A percentile compares a stretch with the other conserved stretches of the same genome.
Evolutionary conservation across 2,113 vertebrate genomes (phyloP).

Genomic region (Chaetorhynchus papuensis): DNA sequence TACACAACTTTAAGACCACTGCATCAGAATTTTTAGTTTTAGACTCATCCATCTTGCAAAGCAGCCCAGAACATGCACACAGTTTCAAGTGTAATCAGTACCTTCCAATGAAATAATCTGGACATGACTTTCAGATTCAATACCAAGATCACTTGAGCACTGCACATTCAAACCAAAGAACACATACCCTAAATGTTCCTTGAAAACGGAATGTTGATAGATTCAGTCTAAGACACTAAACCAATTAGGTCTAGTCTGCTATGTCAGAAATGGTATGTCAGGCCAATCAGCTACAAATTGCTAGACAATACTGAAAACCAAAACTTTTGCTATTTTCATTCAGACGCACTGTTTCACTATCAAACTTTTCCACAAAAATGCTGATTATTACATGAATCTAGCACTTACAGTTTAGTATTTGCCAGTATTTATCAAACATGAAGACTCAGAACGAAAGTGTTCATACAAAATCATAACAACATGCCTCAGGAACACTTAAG

Average conservation of each 20-base stretch:
- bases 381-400: neutral
- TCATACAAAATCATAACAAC: constrained; percentile 56
- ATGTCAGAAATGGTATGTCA: neutral
- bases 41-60: constrained; percentile 9
- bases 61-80: constrained; percentile 5
- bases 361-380: constrained; percentile 6
- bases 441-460: neutral
- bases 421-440: neutral
- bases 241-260: constrained; percentile 27
- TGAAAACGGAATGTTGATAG: constrained; percentile 57
- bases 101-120: constrained; percentile 68
- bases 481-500: constrained; percentile 74
- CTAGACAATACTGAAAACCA: neutral
- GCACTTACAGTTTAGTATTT: constrained; percentile 20
- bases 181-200: constrained; percentile 69
- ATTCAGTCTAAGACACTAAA: constrained; percentile 28
- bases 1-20: constrained; percentile 44
- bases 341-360: neutral
- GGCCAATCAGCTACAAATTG: constrained; percentile 27
- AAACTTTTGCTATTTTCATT: constrained; percentile 14
- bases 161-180: constrained; percentile 59
- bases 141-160: constrained; percentile 24
- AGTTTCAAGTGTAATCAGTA: constrained; percentile 49
- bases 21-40: constrained; percentile 17
- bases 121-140: constrained; percentile 60